phyloP scores from a whole-genome alignment of 2,797 vertebrate genomes.

The Clarias laeviceps region DNA sequence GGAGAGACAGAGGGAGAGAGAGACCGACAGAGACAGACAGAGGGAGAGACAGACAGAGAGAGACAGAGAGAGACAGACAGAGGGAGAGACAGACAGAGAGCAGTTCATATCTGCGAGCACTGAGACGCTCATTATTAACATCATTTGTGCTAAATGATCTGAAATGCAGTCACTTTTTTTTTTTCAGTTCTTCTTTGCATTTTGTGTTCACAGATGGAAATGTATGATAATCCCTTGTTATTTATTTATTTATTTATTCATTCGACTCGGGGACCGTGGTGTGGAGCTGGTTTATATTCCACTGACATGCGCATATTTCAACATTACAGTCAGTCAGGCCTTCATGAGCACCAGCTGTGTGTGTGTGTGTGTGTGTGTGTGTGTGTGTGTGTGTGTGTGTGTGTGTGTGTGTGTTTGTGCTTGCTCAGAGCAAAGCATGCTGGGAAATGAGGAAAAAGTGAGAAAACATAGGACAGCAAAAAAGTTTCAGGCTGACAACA shows the following conservation, averaged over 20 bases:
- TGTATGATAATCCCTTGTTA: conserved; percentile 70
- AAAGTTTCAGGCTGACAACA: background rate
- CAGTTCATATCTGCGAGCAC: background rate
- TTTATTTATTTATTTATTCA: background rate
- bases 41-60: too few species aligned
- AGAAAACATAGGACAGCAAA: background rate
- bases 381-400: too few species aligned
- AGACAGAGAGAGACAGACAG: too few species aligned
- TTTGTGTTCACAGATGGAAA: conserved; percentile 69
- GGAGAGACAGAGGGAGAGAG: too few species aligned
- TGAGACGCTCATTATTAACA: background rate
- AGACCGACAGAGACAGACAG: too few species aligned
- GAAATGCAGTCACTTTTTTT: conserved; percentile 18
- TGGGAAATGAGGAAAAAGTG: background rate
- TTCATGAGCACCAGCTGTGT: conserved; percentile 1
- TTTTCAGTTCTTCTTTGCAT: conserved; percentile 29
- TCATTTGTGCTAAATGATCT: background rate
- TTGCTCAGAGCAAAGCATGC: background rate
- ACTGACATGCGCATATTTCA: conserved; percentile 53
- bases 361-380: too few species aligned
- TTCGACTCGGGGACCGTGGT: conserved; percentile 26
- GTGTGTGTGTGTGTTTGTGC: too few species aligned
- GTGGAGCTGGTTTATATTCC: conserved; percentile 58
- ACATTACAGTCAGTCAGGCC: conserved; percentile 18
- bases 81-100: background rate